Evolutionary conservation across 2,888 invertebrate species (phyloP).

Genomic region (Hyposoter dolosus): DNA sequence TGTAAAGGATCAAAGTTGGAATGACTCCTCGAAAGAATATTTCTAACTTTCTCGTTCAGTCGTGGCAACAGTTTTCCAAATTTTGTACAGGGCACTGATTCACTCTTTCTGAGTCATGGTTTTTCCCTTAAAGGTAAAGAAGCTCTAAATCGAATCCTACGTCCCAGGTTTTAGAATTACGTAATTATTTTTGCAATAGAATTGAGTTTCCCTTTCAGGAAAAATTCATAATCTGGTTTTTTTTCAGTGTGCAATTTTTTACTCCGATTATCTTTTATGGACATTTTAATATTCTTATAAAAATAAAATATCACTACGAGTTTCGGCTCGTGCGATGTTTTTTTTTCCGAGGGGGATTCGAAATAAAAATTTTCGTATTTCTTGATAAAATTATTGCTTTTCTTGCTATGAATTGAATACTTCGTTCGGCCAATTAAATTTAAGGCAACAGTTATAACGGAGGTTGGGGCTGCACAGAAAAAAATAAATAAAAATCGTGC

Average conservation of each 20-base stretch:
- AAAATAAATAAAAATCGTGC: constrained; percentile 16
- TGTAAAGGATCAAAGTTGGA: neutral
- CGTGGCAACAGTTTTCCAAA: neutral
- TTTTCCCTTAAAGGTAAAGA: no score
- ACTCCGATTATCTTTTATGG: no score
- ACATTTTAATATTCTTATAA: no score
- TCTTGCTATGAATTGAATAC: neutral
- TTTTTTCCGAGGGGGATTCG: neutral
- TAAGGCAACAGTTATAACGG: neutral
- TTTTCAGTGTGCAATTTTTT: neutral
- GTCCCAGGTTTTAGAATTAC: no score
- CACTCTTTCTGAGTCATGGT: no score
- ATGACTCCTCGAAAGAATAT: no score
- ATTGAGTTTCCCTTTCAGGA: neutral
- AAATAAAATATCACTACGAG: no score
- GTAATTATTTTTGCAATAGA: neutral
- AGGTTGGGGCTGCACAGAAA: neutral
- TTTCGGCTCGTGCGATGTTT: neutral
- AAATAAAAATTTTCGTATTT: neutral
- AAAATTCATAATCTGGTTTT: neutral
- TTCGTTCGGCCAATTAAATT: neutral
- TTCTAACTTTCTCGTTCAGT: neutral
- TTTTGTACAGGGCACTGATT: no score
- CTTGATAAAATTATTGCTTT: neutral
- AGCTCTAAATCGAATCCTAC: neutral